A percentile compares a stretch with the other conserved stretches of the same genome.
These are phyloP conservation scores for Villa cingulata DNA, from an alignment of 2,888 invertebrate genomes.

Conservation along the genomic window DNA sequence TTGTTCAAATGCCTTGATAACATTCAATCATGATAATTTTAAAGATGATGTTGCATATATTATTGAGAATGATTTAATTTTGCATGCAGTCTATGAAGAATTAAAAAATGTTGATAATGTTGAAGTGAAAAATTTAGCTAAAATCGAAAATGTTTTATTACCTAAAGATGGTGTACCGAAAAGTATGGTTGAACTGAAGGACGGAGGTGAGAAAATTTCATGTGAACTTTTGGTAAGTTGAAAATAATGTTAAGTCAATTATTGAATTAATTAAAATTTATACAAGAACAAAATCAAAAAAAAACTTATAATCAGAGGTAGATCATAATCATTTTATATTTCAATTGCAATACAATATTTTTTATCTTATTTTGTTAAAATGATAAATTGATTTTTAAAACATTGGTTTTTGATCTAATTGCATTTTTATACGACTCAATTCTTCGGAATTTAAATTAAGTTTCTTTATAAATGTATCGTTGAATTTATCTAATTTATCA, in stretches of 20 bases:
- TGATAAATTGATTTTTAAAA: background rate
- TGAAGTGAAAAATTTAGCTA: slow-evolving; percentile 52
- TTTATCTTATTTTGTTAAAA: background rate
- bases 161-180: slow-evolving; percentile 32
- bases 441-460: slow-evolving; percentile 27
- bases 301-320: background rate
- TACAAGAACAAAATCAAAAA: background rate
- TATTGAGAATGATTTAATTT: slow-evolving; percentile 83
- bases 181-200: slow-evolving; percentile 44
- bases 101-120: slow-evolving; percentile 46
- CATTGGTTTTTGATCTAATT: slow-evolving; percentile 19
- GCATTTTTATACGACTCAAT: slow-evolving; percentile 24
- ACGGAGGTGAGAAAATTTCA: slow-evolving; percentile 50
- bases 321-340: no score
- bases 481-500: slow-evolving; percentile 26
- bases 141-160: slow-evolving; percentile 50
- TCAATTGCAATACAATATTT: background rate
- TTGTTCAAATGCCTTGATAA: slow-evolving; percentile 75
- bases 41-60: slow-evolving; percentile 73
- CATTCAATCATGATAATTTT: slow-evolving; percentile 63
- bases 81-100: slow-evolving; percentile 56
- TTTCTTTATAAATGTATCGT: slow-evolving; percentile 24
- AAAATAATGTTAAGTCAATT: no score
- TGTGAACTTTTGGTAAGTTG: slow-evolving; percentile 60
- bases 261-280: no score